Conservation (phyloP, 2,113 vertebrate genomes). For the Datnioides undecimradiatus region DNA sequence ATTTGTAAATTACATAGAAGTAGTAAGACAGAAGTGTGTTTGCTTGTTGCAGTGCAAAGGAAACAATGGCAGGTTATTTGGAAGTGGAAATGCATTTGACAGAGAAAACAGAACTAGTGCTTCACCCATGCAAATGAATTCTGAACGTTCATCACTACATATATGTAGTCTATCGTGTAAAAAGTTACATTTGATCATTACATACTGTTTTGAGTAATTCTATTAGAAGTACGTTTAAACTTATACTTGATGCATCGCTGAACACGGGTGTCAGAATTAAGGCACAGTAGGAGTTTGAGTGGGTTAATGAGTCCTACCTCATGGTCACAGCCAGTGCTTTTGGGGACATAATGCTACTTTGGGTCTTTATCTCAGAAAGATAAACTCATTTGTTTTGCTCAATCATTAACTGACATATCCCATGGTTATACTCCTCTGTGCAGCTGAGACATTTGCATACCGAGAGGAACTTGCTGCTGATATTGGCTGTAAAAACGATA, state of each 20-base stretch:
- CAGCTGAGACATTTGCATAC: not conserved
- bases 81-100: not conserved
- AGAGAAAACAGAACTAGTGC: not conserved
- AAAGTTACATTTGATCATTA: too few species aligned
- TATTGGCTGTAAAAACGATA: not conserved
- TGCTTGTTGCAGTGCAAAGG: not conserved
- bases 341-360: too few species aligned
- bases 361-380: not conserved
- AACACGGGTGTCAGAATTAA: not conserved
- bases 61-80: not conserved
- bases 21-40: constrained; percentile 25
- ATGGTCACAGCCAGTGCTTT: not conserved
- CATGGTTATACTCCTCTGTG: not conserved
- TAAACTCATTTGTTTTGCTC: not conserved
- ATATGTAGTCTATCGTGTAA: too few species aligned
- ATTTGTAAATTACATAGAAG: not conserved
- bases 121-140: constrained; percentile 15
- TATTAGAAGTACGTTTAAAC: too few species aligned
- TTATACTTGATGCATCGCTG: too few species aligned
- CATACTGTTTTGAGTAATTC: too few species aligned
- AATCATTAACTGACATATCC: not conserved
- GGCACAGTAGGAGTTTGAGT: not conserved
- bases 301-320: not conserved
- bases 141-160: too few species aligned
- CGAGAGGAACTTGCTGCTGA: not conserved